A percentile compares a stretch with the other conserved stretches of the same genome.
These are phyloP conservation scores for Coelopa frigida DNA, from an alignment of 1,140 invertebrate genomes.

Conservation along the genomic window DNA sequence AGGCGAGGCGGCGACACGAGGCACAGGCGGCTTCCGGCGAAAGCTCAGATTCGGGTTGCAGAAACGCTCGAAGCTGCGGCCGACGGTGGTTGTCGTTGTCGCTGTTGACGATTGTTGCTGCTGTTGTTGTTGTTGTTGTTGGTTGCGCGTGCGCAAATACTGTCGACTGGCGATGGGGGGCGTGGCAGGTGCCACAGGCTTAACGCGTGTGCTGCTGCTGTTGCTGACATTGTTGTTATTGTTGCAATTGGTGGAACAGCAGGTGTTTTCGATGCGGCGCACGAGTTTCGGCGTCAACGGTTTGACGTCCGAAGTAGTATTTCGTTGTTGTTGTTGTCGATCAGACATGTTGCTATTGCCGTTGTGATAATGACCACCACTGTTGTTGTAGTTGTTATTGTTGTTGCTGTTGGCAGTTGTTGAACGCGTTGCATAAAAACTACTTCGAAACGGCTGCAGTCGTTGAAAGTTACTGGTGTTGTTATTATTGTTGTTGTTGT, in stretches of 20 bases:
- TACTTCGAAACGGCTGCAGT: constrained; percentile 35
- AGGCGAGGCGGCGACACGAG: constrained; percentile 1
- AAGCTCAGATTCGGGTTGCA: constrained; percentile 15
- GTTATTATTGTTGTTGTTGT: constrained; percentile 9
- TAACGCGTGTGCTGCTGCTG: constrained; percentile 13
- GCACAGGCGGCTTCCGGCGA: constrained; percentile 12
- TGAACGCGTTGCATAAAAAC: constrained; percentile 16
- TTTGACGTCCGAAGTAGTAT: constrained; percentile 21
- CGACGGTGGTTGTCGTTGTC: constrained; percentile 2
- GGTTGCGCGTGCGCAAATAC: constrained; percentile 16
- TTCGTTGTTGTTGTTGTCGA: constrained; percentile 9
- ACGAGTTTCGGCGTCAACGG: constrained; percentile 39
- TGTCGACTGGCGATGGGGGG: constrained; percentile 25
- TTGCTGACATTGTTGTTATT: constrained; percentile 4
- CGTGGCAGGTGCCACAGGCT: constrained; percentile 7
- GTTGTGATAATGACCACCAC: constrained; percentile 1
- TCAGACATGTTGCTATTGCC: constrained; percentile 10
- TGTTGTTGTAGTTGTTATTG: constrained; percentile 3
- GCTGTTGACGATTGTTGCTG: constrained; percentile 6
- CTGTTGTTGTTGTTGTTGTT: background rate
- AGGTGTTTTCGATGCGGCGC: constrained; percentile 35
- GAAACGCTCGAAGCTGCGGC: constrained; percentile 15
- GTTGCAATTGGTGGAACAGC: background rate
- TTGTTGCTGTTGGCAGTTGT: constrained; percentile 10
- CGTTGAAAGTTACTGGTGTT: constrained; percentile 22